A percentile compares a stretch with the other conserved stretches of the same genome.
Evolutionary conservation across 2,888 invertebrate species (phyloP).

Genomic region (Euspilapteryx auroguttella): DNA sequence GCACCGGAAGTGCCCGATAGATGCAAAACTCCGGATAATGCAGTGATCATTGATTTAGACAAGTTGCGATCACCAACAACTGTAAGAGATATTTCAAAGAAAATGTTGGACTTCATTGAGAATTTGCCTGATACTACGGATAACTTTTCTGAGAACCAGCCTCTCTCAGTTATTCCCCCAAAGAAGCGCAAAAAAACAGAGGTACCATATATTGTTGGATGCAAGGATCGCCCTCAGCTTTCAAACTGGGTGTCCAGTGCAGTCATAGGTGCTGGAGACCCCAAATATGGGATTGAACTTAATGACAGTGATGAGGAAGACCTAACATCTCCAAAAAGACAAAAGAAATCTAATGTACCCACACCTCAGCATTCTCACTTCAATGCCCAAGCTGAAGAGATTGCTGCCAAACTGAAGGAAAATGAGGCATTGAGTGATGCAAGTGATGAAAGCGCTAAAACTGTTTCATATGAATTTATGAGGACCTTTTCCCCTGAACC

Average conservation of each 20-base stretch:
- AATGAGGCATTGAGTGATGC: conserved; percentile 9
- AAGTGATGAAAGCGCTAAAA: conserved; percentile 16
- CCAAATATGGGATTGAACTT: conserved; percentile 13
- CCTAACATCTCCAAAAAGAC: conserved; percentile 3
- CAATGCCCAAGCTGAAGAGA: conserved; percentile 16
- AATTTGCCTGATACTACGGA: conserved; percentile 8
- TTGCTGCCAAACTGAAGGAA: conserved; percentile 10
- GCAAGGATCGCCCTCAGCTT: conserved; percentile 13
- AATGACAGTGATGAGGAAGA: conserved; percentile 1
- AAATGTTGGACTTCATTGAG: conserved; percentile 9
- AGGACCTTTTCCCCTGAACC: conserved; percentile 20
- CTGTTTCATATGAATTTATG: conserved; percentile 11
- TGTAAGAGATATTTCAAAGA: conserved; percentile 10
- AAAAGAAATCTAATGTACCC: conserved; percentile 7
- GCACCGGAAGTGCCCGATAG: background rate
- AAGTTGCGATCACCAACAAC: conserved; percentile 7
- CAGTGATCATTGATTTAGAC: conserved; percentile 1
- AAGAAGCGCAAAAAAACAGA: conserved; percentile 15
- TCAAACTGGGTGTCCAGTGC: background rate
- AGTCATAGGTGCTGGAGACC: conserved; percentile 12
- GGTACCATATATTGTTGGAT: conserved; percentile 17
- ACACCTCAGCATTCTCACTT: conserved; percentile 17
- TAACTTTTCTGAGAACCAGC: conserved; percentile 8
- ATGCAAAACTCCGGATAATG: conserved; percentile 4
- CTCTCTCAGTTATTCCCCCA: conserved; percentile 12